Evolutionary conservation across 2,797 vertebrate species (phyloP).

Genomic region (Brachymystax lenok): DNA sequence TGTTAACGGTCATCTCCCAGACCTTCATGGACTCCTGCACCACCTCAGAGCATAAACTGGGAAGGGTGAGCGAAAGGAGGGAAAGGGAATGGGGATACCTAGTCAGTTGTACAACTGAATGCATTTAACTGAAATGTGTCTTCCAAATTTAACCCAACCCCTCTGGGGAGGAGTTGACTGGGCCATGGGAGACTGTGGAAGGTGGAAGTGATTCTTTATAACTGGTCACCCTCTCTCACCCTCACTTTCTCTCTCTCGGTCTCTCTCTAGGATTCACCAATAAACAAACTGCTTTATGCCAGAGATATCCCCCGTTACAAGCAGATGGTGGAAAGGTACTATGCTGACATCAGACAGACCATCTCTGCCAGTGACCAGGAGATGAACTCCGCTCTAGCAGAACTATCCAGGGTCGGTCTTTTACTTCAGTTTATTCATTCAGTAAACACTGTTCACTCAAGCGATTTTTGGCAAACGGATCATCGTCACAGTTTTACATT

Average conservation of each 20-base stretch:
- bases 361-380: slow-evolving; percentile 98
- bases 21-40: slow-evolving; percentile 99
- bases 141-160: too few species aligned
- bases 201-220: neutral
- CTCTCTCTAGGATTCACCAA: slow-evolving; percentile 90
- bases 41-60: slow-evolving; percentile 95
- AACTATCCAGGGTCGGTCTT: slow-evolving; percentile 86
- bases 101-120: too few species aligned
- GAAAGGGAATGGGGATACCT: too few species aligned
- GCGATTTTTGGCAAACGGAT: neutral
- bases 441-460: neutral
- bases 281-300: slow-evolving; percentile 97
- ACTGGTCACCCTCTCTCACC: too few species aligned
- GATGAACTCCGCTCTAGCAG: slow-evolving; percentile 97
- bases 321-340: slow-evolving; percentile 99
- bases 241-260: neutral
- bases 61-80: slow-evolving; percentile 39
- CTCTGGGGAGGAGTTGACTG: too few species aligned
- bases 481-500: neutral
- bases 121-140: too few species aligned
- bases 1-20: slow-evolving; percentile 94
- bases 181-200: too few species aligned
- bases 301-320: slow-evolving; percentile 98
- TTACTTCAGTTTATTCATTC: neutral
- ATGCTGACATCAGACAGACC: slow-evolving; percentile 94